These are phyloP conservation scores for Polyergus mexicanus DNA, from an alignment of 1,140 invertebrate genomes.

Conservation along the genomic window DNA sequence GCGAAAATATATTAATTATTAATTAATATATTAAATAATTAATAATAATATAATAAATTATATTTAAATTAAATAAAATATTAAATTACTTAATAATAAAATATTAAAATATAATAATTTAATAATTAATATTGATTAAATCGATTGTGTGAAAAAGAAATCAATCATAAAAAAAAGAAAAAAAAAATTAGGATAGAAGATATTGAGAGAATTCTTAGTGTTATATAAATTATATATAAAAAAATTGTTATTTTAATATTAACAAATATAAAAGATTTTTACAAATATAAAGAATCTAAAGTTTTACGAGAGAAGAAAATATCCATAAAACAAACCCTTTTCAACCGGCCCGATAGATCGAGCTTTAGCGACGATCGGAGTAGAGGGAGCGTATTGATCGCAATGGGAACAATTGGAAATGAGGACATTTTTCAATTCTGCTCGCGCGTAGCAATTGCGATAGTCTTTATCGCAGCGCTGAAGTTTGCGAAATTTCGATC, in stretches of 20 bases:
- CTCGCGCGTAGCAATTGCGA: not conserved
- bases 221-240: not conserved
- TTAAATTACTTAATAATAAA: no score
- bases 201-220: not conserved
- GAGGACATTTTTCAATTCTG: constrained; percentile 25
- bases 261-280: no score
- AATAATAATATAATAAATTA: no score
- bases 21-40: no score
- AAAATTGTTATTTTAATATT: not conserved
- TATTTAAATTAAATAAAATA: no score
- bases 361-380: constrained; percentile 8
- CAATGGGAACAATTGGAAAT: not conserved
- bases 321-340: not conserved
- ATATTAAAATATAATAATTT: no score
- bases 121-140: not conserved
- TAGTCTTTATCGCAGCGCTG: not conserved
- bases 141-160: not conserved
- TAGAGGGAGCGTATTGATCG: constrained; percentile 5
- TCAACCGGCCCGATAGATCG: not conserved
- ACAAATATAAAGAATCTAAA: no score
- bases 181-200: not conserved
- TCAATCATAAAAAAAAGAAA: no score
- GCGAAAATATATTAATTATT: not conserved
- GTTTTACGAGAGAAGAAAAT: not conserved
- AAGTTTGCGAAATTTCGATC: constrained; percentile 46